Evolutionary conservation across 92 coral and sea anemone species (phyloP).

Genomic region (Meandrina meandrites): DNA sequence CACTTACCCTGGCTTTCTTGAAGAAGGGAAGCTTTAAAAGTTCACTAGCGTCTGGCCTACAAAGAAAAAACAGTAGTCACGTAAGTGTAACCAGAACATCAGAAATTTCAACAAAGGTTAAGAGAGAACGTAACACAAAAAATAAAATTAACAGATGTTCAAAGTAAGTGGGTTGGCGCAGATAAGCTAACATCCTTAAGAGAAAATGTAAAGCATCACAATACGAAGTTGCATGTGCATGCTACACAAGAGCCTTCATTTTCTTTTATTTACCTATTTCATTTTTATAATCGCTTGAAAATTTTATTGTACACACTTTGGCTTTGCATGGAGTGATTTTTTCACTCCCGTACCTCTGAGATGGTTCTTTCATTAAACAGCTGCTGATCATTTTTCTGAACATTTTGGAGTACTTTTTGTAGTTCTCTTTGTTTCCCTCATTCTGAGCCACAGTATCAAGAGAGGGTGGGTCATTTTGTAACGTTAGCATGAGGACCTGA

Average conservation of each 20-base stretch:
- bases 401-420: constrained; percentile 81
- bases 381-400: constrained; percentile 85
- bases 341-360: constrained; percentile 55
- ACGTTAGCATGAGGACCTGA: constrained; percentile 92
- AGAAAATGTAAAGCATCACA: no score
- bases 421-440: constrained; percentile 77
- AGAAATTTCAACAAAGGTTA: neutral
- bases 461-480: constrained; percentile 97
- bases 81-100: neutral
- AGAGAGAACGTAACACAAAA: neutral
- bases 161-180: no score
- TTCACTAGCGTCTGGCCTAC: constrained; percentile 93
- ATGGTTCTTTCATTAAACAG: constrained; percentile 89
- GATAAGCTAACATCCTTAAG: no score
- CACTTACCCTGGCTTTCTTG: constrained; percentile 89
- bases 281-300: no score
- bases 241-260: no score
- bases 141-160: no score
- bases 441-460: constrained; percentile 73
- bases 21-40: constrained; percentile 87
- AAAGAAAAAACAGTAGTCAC: constrained; percentile 1
- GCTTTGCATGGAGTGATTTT: no score
- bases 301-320: no score
- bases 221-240: no score
- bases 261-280: no score